A percentile compares a stretch with the other conserved stretches of the same genome.
phyloP scores from a whole-genome alignment of 2,888 invertebrate species.

The Cosmia pyralina region DNA sequence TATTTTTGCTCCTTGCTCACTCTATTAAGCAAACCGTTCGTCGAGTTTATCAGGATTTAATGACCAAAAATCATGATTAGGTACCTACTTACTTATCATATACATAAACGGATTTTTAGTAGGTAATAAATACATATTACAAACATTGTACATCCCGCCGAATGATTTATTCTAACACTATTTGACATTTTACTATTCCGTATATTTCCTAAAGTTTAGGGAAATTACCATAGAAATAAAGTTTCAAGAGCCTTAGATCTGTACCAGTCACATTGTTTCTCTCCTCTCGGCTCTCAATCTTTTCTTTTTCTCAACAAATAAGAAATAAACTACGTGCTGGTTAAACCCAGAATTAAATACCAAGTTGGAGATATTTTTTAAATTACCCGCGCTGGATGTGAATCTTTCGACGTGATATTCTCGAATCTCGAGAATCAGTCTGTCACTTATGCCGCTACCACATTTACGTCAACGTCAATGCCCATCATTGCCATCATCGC shows the following conservation, averaged over 20 bases:
- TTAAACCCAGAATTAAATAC: background rate
- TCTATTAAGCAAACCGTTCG: too few species aligned
- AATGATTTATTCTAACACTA: background rate
- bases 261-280: background rate
- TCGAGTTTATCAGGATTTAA: too few species aligned
- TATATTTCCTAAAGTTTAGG: background rate
- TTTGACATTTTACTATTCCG: background rate
- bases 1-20: too few species aligned
- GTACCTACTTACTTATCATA: too few species aligned
- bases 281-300: background rate
- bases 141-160: too few species aligned
- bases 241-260: background rate
- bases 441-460: too few species aligned
- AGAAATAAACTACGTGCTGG: background rate
- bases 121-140: too few species aligned
- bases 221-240: background rate
- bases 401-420: slow-evolving; percentile 21
- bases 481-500: too few species aligned
- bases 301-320: background rate
- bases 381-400: slow-evolving; percentile 7
- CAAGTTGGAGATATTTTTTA: background rate
- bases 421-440: slow-evolving; percentile 22
- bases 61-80: too few species aligned
- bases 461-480: too few species aligned
- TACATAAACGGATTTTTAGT: too few species aligned